Conservation (phyloP, 2,797 vertebrate species). For the Neoniphon sammara region DNA sequence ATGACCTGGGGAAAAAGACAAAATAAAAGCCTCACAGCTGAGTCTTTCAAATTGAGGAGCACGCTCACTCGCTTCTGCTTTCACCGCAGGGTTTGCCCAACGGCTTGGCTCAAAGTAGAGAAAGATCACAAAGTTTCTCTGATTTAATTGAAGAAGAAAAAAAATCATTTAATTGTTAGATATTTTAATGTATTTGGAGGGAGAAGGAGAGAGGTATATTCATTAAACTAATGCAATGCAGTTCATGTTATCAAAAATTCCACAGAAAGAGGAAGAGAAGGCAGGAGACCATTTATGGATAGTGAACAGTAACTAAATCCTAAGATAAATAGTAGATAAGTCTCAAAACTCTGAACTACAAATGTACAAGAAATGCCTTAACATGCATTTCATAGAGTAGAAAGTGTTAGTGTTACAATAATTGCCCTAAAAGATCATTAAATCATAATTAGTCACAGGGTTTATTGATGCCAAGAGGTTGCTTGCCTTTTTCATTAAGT, state of each 20-base stretch:
- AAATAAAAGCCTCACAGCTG: slow-evolving; percentile 73
- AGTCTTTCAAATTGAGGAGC: slow-evolving; percentile 61
- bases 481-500: no score
- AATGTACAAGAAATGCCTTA: no score
- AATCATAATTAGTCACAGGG: no score
- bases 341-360: no score
- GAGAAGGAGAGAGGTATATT: slow-evolving; percentile 5
- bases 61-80: slow-evolving; percentile 41
- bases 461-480: no score
- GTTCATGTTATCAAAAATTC: background rate
- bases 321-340: no score
- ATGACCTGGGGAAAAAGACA: slow-evolving; percentile 65
- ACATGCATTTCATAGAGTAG: no score
- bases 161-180: slow-evolving; percentile 6
- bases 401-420: no score
- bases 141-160: slow-evolving; percentile 44
- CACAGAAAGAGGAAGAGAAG: no score
- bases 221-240: slow-evolving; percentile 30
- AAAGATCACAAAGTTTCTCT: slow-evolving; percentile 62
- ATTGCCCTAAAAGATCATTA: no score
- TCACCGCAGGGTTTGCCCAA: slow-evolving; percentile 68
- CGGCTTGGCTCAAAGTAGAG: slow-evolving; percentile 63
- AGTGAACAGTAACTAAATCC: no score
- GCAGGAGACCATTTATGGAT: no score
- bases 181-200: slow-evolving; percentile 33